Percentiles rank a stretch among this genome's conserved stretches.
Evolutionary conservation across 2,888 invertebrate species (phyloP).

Genomic region (Rotaria magnacalcarata): DNA sequence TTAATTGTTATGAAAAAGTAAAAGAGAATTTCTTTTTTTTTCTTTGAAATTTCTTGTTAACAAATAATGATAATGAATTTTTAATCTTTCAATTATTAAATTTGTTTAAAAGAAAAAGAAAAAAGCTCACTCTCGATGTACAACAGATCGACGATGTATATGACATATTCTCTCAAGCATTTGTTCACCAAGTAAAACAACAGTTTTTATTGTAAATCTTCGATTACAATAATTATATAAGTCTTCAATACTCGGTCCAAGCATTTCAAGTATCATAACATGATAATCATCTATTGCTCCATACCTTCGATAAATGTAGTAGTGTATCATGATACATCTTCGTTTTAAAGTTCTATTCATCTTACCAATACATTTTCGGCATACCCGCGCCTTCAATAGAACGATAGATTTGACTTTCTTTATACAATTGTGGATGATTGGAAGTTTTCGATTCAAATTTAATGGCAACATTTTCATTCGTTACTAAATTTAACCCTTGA

Average conservation of each 20-base stretch:
- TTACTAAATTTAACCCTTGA: background rate
- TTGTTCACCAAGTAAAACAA: constrained; percentile 34
- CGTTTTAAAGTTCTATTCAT: background rate
- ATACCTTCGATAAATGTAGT: background rate
- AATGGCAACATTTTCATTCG: constrained; percentile 21
- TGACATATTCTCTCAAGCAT: constrained; percentile 30
- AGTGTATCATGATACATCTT: background rate
- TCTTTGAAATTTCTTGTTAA: background rate
- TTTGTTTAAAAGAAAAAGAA: background rate
- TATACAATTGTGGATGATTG: background rate
- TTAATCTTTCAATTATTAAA: no score
- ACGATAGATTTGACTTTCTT: constrained; percentile 28
- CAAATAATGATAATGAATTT: background rate
- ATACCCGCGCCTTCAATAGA: background rate
- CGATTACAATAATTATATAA: constrained; percentile 1
- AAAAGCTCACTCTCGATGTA: background rate
- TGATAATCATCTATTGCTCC: background rate
- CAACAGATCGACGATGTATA: constrained; percentile 3
- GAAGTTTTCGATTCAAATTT: constrained; percentile 14
- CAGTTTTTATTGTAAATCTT: constrained; percentile 30
- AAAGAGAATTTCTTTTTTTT: background rate
- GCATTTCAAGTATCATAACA: background rate
- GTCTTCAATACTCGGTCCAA: constrained; percentile 36
- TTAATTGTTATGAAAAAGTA: no score
- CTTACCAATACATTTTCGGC: constrained; percentile 19